Evolutionary conservation across 2,113 vertebrate genomes (phyloP).

Genomic region (Asarcornis scutulata): DNA sequence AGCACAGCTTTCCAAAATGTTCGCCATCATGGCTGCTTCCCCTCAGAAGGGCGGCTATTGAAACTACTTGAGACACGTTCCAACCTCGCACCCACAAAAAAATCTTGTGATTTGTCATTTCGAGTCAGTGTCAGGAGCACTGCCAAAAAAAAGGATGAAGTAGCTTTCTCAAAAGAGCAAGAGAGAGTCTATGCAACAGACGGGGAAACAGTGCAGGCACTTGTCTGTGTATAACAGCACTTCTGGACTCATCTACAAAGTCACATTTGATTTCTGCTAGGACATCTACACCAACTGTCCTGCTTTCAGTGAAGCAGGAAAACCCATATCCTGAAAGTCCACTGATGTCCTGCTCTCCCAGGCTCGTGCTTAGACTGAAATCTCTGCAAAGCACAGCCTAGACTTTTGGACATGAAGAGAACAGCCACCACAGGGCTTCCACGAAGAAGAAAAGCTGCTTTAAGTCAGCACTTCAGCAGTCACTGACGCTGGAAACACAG

Average conservation of each 20-base stretch:
- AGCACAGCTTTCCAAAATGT: background rate
- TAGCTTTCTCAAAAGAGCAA: conserved; percentile 46
- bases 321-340: background rate
- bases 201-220: background rate
- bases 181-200: conserved; percentile 3
- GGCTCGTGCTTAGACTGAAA: background rate
- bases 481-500: background rate
- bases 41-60: background rate
- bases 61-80: background rate
- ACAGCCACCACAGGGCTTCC: background rate
- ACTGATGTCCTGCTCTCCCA: background rate
- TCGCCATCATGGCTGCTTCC: background rate
- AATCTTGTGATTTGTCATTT: conserved; percentile 41
- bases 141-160: conserved; percentile 36
- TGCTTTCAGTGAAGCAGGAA: background rate
- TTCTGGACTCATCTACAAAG: background rate
- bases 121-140: conserved; percentile 49
- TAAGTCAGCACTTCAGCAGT: background rate
- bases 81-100: background rate
- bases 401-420: background rate
- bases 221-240: background rate
- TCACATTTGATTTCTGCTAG: background rate
- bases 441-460: background rate
- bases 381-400: background rate
- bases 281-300: background rate